Base-by-base conservation (phyloP, 1,140 invertebrate species). In the Meteorus sp. region DNA sequence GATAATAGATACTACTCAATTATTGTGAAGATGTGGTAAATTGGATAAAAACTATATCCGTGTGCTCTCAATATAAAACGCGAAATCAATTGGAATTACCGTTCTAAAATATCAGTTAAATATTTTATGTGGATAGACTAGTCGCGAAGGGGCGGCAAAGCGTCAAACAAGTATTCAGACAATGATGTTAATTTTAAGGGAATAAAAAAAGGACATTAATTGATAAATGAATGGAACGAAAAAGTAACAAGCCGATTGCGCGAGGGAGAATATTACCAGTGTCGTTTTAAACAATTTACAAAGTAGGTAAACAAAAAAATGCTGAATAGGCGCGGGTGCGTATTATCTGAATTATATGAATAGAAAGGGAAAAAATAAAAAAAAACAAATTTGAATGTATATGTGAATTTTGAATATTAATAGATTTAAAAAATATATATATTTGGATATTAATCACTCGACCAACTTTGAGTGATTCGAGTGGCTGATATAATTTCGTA, bases 241-340 rank as follows among this genome's bases (percentile, higher is more conserved):
- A 53, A 39, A 47, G 52, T 44, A 25, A 50, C 19, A 39, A 27
- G 47, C 5, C 20, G 23, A 59, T 44, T 47, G n/a, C 17, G 31
- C 25, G 13, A 51, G 22, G 31, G 8, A 45, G 25, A 53, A 59
- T 27, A 60, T 35, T 22, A 60, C 44, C 35, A 60, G 57, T 62
- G 62, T 56, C 61, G 59, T 63, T 60, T 57, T 60, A 33, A 43
- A 41, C 22, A 50, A 15, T 29, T 11, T 5, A 33, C 7, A 37
- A 23, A 15, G 15, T 2, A 27, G 31, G 35, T 39, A 51, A 50
- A 62, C 56, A 67, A 63, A 59, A 48, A 54, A 62, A 61, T 58
- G 56, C 52, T 59, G 62, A 60, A 25, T 68, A 65, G 60, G 65
- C 59, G 61, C 61, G 63, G 61, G 63, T 65, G 66, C 64, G 57